Conservation (phyloP, 2,797 vertebrate species). For the Mionectes olivaceus region DNA sequence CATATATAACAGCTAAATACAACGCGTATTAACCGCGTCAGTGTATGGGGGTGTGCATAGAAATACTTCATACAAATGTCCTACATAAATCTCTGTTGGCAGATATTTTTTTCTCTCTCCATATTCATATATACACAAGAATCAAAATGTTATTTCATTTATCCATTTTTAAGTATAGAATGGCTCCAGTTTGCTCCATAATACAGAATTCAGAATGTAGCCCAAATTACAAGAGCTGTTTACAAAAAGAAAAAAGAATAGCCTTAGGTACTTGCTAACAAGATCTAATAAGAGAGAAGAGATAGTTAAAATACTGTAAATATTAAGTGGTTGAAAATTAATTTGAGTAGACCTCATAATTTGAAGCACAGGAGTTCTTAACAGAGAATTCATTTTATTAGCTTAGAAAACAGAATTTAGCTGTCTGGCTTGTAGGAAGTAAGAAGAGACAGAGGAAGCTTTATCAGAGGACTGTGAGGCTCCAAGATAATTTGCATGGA, state of each 20-base stretch:
- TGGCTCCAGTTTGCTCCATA: not conserved
- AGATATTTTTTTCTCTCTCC: not conserved
- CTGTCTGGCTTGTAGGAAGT: not conserved
- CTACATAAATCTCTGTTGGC: not conserved
- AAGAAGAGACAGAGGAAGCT: not conserved
- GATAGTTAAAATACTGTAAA: conserved; percentile 5
- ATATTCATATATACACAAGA: not conserved
- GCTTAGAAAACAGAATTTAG: conserved; percentile 2
- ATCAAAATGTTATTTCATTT: not conserved
- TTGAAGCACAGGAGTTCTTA: not conserved
- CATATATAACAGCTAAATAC: not conserved
- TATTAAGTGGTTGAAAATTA: not conserved
- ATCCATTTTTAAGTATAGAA: not conserved
- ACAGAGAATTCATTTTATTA: not conserved
- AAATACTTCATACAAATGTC: not conserved
- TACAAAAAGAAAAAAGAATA: not conserved
- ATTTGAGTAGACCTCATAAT: not conserved
- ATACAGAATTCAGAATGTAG: not conserved
- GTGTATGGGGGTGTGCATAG: not conserved
- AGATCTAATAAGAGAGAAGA: not conserved
- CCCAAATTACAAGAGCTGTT: not conserved
- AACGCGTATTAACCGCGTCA: not conserved
- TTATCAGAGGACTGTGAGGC: not conserved
- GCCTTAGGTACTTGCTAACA: not conserved
- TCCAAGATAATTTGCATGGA: not conserved